These are phyloP conservation scores for Heliconius hortense DNA, from an alignment of 2,888 invertebrate species.

Conservation along the genomic window DNA sequence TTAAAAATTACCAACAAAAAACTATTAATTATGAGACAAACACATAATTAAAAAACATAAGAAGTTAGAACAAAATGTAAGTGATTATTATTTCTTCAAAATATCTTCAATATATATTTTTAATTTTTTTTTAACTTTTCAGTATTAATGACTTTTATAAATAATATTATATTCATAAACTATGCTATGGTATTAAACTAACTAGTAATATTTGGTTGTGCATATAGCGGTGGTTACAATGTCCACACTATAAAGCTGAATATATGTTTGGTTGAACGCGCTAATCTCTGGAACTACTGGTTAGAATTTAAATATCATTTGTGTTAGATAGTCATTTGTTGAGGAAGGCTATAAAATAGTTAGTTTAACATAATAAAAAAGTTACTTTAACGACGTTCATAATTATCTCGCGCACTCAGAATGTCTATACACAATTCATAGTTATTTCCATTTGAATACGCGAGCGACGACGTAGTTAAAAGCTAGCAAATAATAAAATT, in stretches of 20 bases:
- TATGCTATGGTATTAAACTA: neutral
- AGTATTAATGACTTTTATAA: neutral
- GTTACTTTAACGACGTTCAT: neutral
- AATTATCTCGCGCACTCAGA: neutral
- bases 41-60: neutral
- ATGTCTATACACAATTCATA: no score
- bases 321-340: no score
- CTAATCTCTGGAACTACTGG: neutral
- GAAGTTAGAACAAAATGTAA: neutral
- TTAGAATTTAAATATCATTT: no score
- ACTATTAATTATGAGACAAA: neutral
- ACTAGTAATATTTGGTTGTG: slow-evolving; percentile 3
- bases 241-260: neutral
- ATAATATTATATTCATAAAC: neutral
- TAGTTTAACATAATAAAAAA: no score
- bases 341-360: no score
- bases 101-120: neutral
- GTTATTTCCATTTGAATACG: no score
- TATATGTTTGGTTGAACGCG: neutral
- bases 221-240: neutral
- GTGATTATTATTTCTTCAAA: slow-evolving; percentile 6
- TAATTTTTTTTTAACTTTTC: neutral
- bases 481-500: no score
- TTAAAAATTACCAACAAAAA: neutral
- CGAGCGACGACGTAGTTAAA: no score